These are phyloP conservation scores for Ichneumoninae sp. DNA, from an alignment of 2,888 invertebrate species.

Conservation along the genomic window DNA sequence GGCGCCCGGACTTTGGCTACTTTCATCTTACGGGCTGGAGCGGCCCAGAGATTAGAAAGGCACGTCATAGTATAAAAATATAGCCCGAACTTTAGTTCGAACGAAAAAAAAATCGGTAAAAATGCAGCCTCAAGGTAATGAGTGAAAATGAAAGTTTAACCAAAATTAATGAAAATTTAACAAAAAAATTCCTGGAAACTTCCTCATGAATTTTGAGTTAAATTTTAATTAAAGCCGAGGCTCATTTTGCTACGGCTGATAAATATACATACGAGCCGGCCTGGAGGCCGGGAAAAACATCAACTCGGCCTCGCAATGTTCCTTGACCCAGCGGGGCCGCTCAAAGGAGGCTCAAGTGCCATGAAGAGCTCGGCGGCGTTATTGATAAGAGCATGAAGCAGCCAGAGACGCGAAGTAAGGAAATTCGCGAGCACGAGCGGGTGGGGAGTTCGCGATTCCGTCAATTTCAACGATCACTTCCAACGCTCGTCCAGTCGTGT, in stretches of 20 bases:
- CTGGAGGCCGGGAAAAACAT: conserved; percentile 28
- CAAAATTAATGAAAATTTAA: too few species aligned
- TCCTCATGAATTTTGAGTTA: too few species aligned
- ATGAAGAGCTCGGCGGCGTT: not conserved
- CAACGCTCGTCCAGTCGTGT: conserved; percentile 45
- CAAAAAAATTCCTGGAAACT: too few species aligned
- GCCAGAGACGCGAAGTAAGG: conserved; percentile 2
- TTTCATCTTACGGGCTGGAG: conserved; percentile 21
- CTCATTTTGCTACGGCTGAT: not conserved
- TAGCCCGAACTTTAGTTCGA: not conserved
- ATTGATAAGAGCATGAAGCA: conserved; percentile 48
- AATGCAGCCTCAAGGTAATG: not conserved
- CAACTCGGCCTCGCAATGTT: conserved; percentile 32
- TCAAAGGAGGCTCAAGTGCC: not conserved
- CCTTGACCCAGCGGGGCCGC: conserved; percentile 38
- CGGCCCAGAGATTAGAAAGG: conserved; percentile 10
- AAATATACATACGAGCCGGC: conserved; percentile 20
- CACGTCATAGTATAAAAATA: not conserved
- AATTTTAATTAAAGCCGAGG: not conserved
- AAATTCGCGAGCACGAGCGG: conserved; percentile 13
- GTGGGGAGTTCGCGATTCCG: conserved; percentile 46
- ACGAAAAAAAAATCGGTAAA: not conserved
- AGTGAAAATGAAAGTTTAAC: too few species aligned
- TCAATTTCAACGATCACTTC: conserved; percentile 57
- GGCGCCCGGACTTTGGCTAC: conserved; percentile 31